Base-by-base conservation (phyloP, 1,140 invertebrate genomes). In the Ceratosolen solmsi region DNA sequence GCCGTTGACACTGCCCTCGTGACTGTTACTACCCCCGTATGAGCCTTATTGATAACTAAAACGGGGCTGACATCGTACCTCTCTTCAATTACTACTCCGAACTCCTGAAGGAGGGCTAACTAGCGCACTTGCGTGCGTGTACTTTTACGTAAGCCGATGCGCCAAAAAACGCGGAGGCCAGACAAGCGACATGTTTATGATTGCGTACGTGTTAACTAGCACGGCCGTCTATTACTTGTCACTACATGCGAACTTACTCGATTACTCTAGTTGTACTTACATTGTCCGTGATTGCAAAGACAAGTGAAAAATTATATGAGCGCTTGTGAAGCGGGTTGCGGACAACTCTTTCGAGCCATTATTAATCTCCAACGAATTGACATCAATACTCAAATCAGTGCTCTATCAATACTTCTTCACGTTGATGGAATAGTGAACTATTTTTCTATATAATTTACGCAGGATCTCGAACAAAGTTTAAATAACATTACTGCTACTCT, bases 181-280 rank as follows among this genome's bases (percentile, higher is more conserved):
- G 11, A 60, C 33, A 49, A 41, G 1, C 2, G 56, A 60, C 36
- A 63, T 25, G 3, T 74, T 74, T 54, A 33, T n/a, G 71, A 49
- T 3, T 30, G 36, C 41, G 9, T 13, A 49, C n/a, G 70, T 36
- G 30, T 74, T 74, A 0, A 2, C 0, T 15, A 0, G 36, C n/a
- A 22, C 15, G n/a, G 22, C 68, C 79, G 38, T 8, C 3, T 22
- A 22, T 22, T 22, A 38, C 1, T 27, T 79, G 27, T 36, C 2
- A 27, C 30, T 72, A 65, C 76, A 70, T 68, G 9, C 68, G 63
- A 60, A 20, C 68, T 80, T 74, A 73, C 38, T n/a, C 5, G 73
- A 65, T 27, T 68, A 60, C 60, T 74, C 80, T 15, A 75, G 83
- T 70, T 84, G 75, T 27, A 63, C 60, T 63, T 36, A 11, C 15